Evolutionary conservation across 2,888 invertebrate species (phyloP), one percentile per base, ranked within the genome.

Genomic region (Xanthorhoe spadicearia): DNA sequence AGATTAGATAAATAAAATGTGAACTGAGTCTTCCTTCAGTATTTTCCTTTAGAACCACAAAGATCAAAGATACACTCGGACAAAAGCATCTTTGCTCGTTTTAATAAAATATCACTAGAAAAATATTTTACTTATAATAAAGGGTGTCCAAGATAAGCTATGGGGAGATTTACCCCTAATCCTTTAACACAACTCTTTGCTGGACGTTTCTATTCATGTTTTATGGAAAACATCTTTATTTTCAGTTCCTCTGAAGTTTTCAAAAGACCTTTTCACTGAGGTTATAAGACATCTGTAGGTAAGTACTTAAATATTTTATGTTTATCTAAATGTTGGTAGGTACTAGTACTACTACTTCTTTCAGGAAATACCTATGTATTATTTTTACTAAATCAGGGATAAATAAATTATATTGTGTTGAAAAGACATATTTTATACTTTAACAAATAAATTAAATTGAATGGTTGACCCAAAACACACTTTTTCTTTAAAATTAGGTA

Each of bases 41-140:
- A 72, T 32, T 32, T 32, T 70, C 51, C 66, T 70, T 77, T 70
- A 75, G 74, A 76, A 77, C 77, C 73, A 68, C 64, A 73, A 71
- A 86, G 86, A 90, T 92, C 89, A 90, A 90, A 92, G 89, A 85
- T 81, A 85, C 71, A 9, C 43, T 38, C 17, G 51, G 51, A 59
- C 51, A 51, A 59, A 38, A 15, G 70, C 69, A 70, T 78, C 78
- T 83, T 77, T 78, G 76, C 82, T 80, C 76, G 79, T 77, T 82
- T 75, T 84, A 89, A 91, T 89, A 89, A 90, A 92, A 91, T 90
- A 90, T 89, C 79, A 87, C 85, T 87, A 87, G 84, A 89, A 91
- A 91, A 90, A 87, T 90, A 85, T 87, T 87, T 83, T 57, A 57
- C 57, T 61, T 54, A 86, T 85, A 87, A 89, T 84, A 79, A 84